phyloP scores from a whole-genome alignment of 2,113 vertebrate genomes.

The Sporophila hypoxantha region DNA sequence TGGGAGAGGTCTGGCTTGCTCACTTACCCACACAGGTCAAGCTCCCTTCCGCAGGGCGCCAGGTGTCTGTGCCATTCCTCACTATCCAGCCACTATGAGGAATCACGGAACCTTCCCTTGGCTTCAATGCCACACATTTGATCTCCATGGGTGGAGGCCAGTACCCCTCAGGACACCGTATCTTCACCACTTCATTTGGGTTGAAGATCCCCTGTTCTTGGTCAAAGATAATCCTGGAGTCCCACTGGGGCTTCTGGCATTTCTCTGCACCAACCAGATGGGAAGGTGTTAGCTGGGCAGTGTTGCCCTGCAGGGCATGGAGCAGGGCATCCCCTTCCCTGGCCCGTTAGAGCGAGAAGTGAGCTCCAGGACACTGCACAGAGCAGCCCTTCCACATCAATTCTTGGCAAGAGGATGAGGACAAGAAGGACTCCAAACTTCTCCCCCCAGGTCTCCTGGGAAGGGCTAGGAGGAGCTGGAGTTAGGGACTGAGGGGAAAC shows the following conservation, averaged over 20 bases:
- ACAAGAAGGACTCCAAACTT: not conserved
- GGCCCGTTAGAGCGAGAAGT: not conserved
- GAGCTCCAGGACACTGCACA: not conserved
- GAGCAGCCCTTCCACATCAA: accelerated
- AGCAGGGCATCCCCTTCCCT: not conserved
- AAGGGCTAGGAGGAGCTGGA: not conserved
- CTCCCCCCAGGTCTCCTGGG: not conserved
- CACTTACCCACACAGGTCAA: slow-evolving; percentile 26
- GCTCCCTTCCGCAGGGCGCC: not conserved
- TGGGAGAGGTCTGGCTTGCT: not conserved
- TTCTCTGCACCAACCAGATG: not conserved
- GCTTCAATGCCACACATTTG: not conserved
- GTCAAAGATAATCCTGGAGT: not conserved
- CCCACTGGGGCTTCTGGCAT: slow-evolving; percentile 20
- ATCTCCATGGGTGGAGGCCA: not conserved
- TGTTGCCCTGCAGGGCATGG: not conserved
- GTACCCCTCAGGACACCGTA: slow-evolving; percentile 1
- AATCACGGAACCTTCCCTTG: not conserved
- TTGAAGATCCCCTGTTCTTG: not conserved
- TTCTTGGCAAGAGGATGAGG: not conserved
- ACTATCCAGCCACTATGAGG: not conserved
- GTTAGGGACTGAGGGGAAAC: not conserved
- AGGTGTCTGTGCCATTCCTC: not conserved
- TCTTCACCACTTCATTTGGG: not conserved
- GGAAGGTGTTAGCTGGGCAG: not conserved